These are phyloP conservation scores for Heteromormyrus szaboi DNA, from an alignment of 2,797 vertebrate species.

Conservation along the genomic window DNA sequence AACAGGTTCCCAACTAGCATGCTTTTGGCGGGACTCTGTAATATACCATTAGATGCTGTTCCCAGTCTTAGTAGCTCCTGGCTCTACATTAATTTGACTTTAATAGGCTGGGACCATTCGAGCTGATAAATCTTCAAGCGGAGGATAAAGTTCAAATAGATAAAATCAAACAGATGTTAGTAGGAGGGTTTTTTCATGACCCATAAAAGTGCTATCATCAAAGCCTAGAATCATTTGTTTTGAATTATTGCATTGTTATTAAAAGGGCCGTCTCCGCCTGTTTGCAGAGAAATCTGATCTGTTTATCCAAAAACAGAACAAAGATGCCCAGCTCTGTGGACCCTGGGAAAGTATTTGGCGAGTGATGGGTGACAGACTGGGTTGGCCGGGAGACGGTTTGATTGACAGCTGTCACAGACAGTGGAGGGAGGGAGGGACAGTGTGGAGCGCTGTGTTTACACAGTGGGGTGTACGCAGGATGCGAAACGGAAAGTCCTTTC, in stretches of 20 bases:
- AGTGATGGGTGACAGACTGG: conserved; percentile 63
- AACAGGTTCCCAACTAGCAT: conserved; percentile 24
- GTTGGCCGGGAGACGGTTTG: conserved; percentile 67
- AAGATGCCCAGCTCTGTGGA: conserved; percentile 66
- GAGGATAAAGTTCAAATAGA: conserved; percentile 99
- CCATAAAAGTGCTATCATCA: conserved; percentile 99
- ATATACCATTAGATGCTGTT: conserved; percentile 58
- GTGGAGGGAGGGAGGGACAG: not conserved
- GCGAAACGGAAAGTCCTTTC: not conserved
- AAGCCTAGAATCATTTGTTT: conserved; percentile 99
- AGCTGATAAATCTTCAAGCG: conserved; percentile 92
- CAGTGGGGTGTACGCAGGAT: not conserved
- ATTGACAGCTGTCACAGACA: conserved; percentile 77
- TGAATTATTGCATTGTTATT: conserved; percentile 99
- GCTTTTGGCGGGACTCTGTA: conserved; percentile 52
- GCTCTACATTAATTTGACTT: conserved; percentile 79
- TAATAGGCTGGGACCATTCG: conserved; percentile 86
- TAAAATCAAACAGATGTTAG: conserved; percentile 99
- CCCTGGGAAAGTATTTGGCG: conserved; percentile 78
- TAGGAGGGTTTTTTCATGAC: conserved; percentile 88
- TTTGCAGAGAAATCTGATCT: conserved; percentile 98
- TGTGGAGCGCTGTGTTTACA: not conserved
- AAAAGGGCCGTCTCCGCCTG: conserved; percentile 87
- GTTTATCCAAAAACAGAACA: conserved; percentile 96
- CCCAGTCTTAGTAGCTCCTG: conserved; percentile 59